A percentile compares a stretch with the other conserved stretches of the same genome.
Conservation (phyloP, 1,140 invertebrate genomes). For the Meloidogyne floridensis region DNA sequence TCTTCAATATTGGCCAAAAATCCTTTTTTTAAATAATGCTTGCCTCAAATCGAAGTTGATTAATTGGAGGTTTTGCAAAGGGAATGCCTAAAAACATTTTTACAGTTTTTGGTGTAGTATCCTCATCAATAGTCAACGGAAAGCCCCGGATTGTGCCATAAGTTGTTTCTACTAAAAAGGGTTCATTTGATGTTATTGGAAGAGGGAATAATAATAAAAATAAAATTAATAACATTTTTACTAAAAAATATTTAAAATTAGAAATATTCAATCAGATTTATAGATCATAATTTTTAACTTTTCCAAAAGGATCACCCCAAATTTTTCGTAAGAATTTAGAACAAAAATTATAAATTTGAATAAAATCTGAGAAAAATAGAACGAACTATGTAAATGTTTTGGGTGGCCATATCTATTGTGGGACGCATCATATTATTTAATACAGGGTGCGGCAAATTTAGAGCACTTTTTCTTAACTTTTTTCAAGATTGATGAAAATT, state of each 20-base stretch:
- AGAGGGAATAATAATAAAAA: neutral
- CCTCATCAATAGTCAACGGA: slow-evolving; percentile 5
- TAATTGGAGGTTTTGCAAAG: slow-evolving; percentile 31
- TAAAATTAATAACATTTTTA: neutral
- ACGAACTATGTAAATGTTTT: no score
- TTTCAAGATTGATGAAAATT: no score
- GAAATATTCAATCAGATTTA: neutral
- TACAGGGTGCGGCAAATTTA: no score
- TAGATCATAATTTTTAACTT: neutral
- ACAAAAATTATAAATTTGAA: no score
- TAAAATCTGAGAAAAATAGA: no score
- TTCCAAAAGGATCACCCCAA: no score
- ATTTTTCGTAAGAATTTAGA: no score
- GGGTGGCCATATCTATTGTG: no score
- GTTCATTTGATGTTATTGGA: neutral
- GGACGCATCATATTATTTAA: no score
- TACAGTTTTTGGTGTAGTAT: neutral
- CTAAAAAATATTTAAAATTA: neutral
- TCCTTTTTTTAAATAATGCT: neutral
- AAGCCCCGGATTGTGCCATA: neutral
- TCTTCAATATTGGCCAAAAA: neutral
- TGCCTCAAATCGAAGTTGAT: slow-evolving; percentile 30
- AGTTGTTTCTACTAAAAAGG: neutral
- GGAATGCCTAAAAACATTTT: slow-evolving; percentile 31
- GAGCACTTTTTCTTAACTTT: no score